These are phyloP conservation scores for Pomacea canaliculata DNA, from an alignment of 2,888 invertebrate species.

Conservation along the genomic window DNA sequence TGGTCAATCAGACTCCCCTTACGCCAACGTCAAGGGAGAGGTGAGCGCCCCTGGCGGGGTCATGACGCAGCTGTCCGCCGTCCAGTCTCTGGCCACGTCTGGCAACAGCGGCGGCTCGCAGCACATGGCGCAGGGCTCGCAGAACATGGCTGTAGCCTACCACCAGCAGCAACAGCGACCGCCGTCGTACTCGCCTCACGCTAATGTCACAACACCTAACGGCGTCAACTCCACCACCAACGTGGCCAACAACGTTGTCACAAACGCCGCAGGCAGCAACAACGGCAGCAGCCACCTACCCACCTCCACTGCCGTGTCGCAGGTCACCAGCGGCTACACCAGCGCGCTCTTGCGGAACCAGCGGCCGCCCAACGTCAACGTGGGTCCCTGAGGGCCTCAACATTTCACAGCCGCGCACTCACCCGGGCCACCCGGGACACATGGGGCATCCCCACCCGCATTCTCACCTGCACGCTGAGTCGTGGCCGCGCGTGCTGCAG, in stretches of 20 bases:
- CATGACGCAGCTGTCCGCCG: conserved; percentile 53
- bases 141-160: conserved; percentile 21
- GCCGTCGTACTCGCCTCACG: conserved; percentile 44
- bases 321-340: conserved; percentile 49
- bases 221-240: conserved; percentile 38
- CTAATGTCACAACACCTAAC: conserved; percentile 37
- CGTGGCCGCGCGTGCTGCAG: conserved; percentile 28
- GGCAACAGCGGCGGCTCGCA: conserved; percentile 8
- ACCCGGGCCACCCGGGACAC: conserved; percentile 71
- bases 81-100: conserved; percentile 45
- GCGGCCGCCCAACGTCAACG: conserved; percentile 76
- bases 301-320: conserved; percentile 21
- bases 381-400: conserved; percentile 74
- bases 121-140: conserved; percentile 1
- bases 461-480: not conserved
- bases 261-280: not conserved
- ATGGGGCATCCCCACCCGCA: conserved; percentile 14
- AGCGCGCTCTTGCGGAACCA: conserved; percentile 70
- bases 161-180: conserved; percentile 37
- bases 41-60: conserved; percentile 37
- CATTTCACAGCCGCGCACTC: conserved; percentile 70
- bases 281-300: conserved; percentile 8
- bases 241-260: conserved; percentile 21
- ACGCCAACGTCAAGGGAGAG: conserved; percentile 57
- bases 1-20: conserved; percentile 73